Evolutionary conservation across 2,113 vertebrate species (phyloP), one percentile per base, ranked within the genome.

Genomic region (Microtus montanus): DNA sequence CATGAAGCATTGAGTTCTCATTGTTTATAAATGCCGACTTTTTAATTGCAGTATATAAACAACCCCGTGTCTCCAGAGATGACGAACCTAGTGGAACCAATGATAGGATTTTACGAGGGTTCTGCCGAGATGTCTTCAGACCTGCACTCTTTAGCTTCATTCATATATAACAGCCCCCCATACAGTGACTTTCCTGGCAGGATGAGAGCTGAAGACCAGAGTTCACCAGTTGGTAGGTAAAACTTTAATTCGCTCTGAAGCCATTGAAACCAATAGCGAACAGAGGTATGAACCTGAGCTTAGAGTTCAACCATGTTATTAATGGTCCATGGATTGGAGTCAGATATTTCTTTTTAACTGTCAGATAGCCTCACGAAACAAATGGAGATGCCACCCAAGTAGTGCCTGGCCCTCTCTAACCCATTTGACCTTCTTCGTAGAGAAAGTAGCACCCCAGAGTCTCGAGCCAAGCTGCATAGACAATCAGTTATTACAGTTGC

Each of bases 401-500:
- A 98, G 98, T 91, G 95, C 87, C 96, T 93, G 97, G 98, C 98
- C 97, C 97, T 98, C 95, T 97, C 98, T 98, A 98, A 98, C 98
- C 98, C 96, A 97, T 97, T 84, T 99, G 99, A 98, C 98, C 98
- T 98, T 96, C 97, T 85, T 98, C 66, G 96, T 75, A 96, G 97
- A 97, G 98, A 98, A 98, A 98, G 97, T 98, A 98, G 97, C 97
- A 97, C 98, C 97, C 97, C 26, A 98, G 97, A 98, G 98, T 97
- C 97, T 97, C 95, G 97, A 97, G 95, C 97, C 97, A 98, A 98
- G 98, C 98, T 98, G 98, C 98, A 99, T 98, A 98, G 98, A 98
- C 98, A 99, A 99, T 99, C 98, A 98, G 98, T 99, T 99, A 98
- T 99, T 99, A 98, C 99, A 99, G 99, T 99, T 99, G 98, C 98